Evolutionary conservation across 2,888 invertebrate genomes (phyloP).

Genomic region (Ennomos fuscantarius): DNA sequence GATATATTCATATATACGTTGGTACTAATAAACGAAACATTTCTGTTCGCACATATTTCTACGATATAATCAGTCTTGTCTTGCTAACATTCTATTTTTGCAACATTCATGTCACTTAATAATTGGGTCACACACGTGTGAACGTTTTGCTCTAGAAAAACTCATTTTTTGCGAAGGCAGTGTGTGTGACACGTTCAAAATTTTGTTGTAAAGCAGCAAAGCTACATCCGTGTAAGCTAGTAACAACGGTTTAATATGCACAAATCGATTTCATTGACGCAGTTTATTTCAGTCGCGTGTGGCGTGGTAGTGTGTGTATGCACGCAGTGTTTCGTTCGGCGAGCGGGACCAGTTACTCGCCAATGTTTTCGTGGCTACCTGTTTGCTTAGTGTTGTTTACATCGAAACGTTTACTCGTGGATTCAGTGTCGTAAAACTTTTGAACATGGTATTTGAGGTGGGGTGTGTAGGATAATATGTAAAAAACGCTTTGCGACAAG

Average conservation of each 20-base stretch:
- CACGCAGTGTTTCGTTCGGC: slow-evolving; percentile 33
- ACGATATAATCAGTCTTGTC: slow-evolving; percentile 9
- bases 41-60: neutral
- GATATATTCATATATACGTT: neutral
- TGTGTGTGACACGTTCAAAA: slow-evolving; percentile 17
- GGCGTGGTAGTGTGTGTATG: slow-evolving; percentile 39
- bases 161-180: slow-evolving; percentile 4
- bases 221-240: slow-evolving; percentile 5
- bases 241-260: slow-evolving; percentile 42
- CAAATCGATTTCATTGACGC: slow-evolving; percentile 60
- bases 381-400: slow-evolving; percentile 39
- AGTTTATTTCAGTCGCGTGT: slow-evolving; percentile 59
- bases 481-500: slow-evolving; percentile 47
- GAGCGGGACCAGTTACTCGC: slow-evolving; percentile 36
- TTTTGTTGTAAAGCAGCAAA: slow-evolving; percentile 7
- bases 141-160: slow-evolving; percentile 25
- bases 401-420: slow-evolving; percentile 37
- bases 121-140: slow-evolving; percentile 30
- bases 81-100: slow-evolving; percentile 19
- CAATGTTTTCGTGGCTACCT: slow-evolving; percentile 33
- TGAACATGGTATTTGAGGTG: slow-evolving; percentile 13
- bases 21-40: neutral
- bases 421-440: slow-evolving; percentile 25
- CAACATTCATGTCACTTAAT: slow-evolving; percentile 16
- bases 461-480: slow-evolving; percentile 48